phyloP scores from a whole-genome alignment of 2,888 invertebrate species.

The Mimas tiliae region DNA sequence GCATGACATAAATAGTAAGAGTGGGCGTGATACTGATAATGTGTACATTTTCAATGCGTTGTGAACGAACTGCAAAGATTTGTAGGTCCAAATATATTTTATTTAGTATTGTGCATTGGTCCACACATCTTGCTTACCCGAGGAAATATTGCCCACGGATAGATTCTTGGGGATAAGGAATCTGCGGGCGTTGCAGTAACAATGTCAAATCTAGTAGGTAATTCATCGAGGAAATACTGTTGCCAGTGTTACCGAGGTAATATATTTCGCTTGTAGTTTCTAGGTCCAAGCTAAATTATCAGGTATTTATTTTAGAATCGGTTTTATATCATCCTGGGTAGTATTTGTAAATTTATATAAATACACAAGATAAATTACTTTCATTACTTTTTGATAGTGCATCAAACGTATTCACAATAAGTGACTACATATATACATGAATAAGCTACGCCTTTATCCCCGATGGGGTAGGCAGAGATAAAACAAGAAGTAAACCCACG shows the following conservation, averaged over 20 bases:
- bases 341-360: background rate
- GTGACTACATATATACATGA: no score
- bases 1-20: slow-evolving; percentile 4
- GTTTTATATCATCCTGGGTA: background rate
- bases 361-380: no score
- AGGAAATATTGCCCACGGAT: slow-evolving; percentile 44
- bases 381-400: no score
- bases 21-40: background rate
- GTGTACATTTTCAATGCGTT: background rate
- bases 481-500: no score
- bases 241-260: slow-evolving; percentile 7
- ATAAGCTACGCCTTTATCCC: no score
- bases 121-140: slow-evolving; percentile 49
- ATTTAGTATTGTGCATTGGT: slow-evolving; percentile 47
- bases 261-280: slow-evolving; percentile 4
- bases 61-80: slow-evolving; percentile 1
- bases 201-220: slow-evolving; percentile 27
- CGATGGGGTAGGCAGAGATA: no score
- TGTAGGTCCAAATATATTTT: slow-evolving; percentile 28
- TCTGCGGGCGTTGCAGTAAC: slow-evolving; percentile 32
- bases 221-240: slow-evolving; percentile 8
- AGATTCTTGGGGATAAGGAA: slow-evolving; percentile 37
- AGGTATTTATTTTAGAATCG: background rate
- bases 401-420: no score
- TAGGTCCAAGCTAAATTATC: background rate